Evolutionary conservation across 1,140 invertebrate species (phyloP).

Genomic region (Zaprionus taronus): DNA sequence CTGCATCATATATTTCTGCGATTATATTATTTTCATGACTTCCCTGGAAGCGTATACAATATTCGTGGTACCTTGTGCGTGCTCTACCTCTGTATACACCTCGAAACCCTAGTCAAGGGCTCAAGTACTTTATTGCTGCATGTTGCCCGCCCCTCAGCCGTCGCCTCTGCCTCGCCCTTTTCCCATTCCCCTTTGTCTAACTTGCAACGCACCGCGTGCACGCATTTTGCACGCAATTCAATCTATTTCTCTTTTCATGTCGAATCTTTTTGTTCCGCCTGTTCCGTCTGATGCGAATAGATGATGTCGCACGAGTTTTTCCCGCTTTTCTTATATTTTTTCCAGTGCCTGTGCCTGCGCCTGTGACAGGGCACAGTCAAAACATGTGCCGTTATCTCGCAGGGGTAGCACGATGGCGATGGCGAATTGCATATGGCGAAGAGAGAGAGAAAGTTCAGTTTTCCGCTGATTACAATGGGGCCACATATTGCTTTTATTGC

Average conservation of each 20-base stretch:
- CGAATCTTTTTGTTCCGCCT: slow-evolving; percentile 70
- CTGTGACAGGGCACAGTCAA: not conserved
- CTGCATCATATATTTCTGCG: not conserved
- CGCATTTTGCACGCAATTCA: slow-evolving; percentile 82
- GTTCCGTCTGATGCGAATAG: slow-evolving; percentile 55
- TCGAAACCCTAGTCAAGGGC: slow-evolving; percentile 39
- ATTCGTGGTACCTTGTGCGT: slow-evolving; percentile 5
- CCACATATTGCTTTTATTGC: slow-evolving; percentile 64
- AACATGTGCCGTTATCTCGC: slow-evolving; percentile 29
- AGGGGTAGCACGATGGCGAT: not conserved
- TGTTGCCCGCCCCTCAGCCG: slow-evolving; percentile 7
- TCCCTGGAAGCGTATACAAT: slow-evolving; percentile 7
- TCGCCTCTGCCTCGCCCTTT: not conserved
- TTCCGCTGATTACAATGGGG: slow-evolving; percentile 56
- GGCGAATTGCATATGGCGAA: not conserved
- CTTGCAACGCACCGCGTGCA: slow-evolving; percentile 55
- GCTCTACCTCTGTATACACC: not conserved
- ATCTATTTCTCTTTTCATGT: slow-evolving; percentile 74
- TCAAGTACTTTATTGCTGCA: slow-evolving; percentile 67
- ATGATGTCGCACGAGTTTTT: slow-evolving; percentile 62
- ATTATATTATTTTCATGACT: not conserved
- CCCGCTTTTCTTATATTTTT: slow-evolving; percentile 7
- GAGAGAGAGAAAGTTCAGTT: slow-evolving; percentile 12
- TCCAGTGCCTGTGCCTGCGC: not conserved
- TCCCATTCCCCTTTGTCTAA: not conserved